Conservation (phyloP, 1,140 invertebrate genomes). For the Ostrea denselamellosa region DNA sequence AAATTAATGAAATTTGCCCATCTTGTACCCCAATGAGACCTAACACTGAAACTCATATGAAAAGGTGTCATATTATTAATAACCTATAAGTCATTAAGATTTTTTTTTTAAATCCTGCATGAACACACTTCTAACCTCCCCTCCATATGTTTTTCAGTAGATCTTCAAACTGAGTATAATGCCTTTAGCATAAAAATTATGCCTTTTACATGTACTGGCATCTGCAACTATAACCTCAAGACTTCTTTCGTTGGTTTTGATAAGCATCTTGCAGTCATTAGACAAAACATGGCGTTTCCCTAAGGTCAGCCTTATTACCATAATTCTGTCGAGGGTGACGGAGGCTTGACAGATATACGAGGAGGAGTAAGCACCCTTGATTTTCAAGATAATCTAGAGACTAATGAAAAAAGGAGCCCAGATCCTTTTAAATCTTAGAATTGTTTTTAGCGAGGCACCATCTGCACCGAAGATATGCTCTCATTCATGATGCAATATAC, state of each 20-base stretch:
- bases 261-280: conserved; percentile 35
- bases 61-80: not conserved
- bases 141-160: no score
- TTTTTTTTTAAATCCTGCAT: not conserved
- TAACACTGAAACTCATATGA: not conserved
- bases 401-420: conserved; percentile 17
- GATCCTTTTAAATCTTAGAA: not conserved
- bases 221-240: not conserved
- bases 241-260: conserved; percentile 1
- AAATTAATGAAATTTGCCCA: conserved; percentile 30
- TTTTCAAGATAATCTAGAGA: conserved; percentile 31
- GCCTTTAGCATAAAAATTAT: no score
- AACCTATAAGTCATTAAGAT: not conserved
- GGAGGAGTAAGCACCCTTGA: conserved; percentile 30
- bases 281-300: conserved; percentile 9
- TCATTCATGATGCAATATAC: not conserved
- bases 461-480: not conserved
- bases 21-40: not conserved
- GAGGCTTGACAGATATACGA: conserved; percentile 24
- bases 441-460: not conserved
- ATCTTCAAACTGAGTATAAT: no score
- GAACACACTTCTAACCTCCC: not conserved
- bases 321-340: conserved; percentile 24
- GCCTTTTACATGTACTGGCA: not conserved
- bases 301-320: conserved; percentile 24